Percentiles rank a stretch among this genome's conserved stretches.
These are phyloP conservation scores for Motacilla alba DNA, from an alignment of 2,113 vertebrate genomes.

Conservation along the genomic window DNA sequence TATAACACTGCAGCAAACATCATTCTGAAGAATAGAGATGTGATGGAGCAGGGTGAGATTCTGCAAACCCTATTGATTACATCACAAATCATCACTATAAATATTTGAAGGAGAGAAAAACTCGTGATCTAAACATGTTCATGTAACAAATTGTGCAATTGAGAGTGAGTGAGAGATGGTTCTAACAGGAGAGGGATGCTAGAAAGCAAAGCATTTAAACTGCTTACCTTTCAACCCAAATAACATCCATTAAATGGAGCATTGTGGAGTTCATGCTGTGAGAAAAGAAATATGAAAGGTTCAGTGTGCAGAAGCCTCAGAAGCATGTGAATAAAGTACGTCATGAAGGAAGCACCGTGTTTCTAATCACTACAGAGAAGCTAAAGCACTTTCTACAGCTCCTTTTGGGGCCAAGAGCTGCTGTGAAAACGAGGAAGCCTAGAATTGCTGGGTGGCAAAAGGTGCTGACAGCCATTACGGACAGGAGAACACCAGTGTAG, in stretches of 20 bases:
- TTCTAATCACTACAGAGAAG: neutral
- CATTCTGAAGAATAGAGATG: constrained; percentile 9
- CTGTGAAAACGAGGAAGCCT: neutral
- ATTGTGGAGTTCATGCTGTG: neutral
- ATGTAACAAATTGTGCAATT: constrained; percentile 2
- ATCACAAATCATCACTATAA: constrained; percentile 30
- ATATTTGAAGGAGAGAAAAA: constrained; percentile 24
- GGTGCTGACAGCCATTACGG: neutral
- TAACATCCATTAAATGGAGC: neutral
- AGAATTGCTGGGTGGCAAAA: neutral
- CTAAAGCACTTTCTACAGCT: neutral
- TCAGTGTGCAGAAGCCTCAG: neutral
- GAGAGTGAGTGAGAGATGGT: neutral
- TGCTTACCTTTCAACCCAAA: constrained; percentile 35
- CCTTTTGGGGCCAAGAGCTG: neutral
- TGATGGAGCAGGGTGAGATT: neutral
- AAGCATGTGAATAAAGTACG: neutral
- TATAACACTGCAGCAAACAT: neutral
- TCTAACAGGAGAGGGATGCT: constrained; percentile 5
- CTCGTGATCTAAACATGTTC: neutral
- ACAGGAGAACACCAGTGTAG: neutral
- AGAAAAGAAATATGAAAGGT: neutral
- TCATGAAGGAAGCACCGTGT: neutral
- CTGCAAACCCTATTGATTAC: constrained; percentile 27
- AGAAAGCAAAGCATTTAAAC: constrained; percentile 36